phyloP scores from a whole-genome alignment of 2,113 vertebrate genomes.

The Elgaria multicarinata region DNA sequence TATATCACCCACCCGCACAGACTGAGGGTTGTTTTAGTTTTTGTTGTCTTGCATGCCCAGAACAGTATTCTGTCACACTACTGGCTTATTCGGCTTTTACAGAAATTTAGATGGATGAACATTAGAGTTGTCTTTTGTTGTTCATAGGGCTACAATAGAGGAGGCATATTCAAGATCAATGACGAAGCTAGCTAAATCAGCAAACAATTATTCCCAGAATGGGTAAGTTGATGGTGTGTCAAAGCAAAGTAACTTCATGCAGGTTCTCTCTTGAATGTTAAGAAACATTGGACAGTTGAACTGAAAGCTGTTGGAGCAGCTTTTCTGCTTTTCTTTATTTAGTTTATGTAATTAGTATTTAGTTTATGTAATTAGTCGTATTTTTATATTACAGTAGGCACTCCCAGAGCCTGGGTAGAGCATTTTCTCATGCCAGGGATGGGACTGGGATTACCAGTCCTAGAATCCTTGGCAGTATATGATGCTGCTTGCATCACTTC shows the following conservation, averaged over 20 bases:
- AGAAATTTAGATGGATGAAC: slow-evolving; percentile 21
- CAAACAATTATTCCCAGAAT: slow-evolving; percentile 94
- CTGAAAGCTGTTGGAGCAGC: background rate
- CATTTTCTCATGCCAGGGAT: background rate
- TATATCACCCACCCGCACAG: background rate
- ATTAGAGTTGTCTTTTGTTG: slow-evolving; percentile 23
- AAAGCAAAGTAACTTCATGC: background rate
- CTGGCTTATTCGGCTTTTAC: background rate
- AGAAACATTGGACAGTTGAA: background rate
- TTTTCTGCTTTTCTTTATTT: background rate
- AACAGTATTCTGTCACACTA: background rate
- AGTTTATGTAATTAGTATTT: background rate
- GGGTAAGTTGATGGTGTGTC: slow-evolving; percentile 83
- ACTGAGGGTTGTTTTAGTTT: background rate
- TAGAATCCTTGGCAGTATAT: background rate
- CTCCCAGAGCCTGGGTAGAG: background rate
- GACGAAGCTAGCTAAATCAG: slow-evolving; percentile 95
- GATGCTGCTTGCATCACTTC: background rate
- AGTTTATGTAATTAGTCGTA: too few relatives aligned
- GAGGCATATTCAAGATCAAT: slow-evolving; percentile 95
- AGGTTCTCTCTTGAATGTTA: background rate
- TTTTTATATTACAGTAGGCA: background rate
- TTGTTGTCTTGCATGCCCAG: background rate
- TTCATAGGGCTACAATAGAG: slow-evolving; percentile 91
- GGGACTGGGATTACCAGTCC: background rate